Conservation (phyloP, 2,113 vertebrate species). For the Saccopteryx leptura region DNA sequence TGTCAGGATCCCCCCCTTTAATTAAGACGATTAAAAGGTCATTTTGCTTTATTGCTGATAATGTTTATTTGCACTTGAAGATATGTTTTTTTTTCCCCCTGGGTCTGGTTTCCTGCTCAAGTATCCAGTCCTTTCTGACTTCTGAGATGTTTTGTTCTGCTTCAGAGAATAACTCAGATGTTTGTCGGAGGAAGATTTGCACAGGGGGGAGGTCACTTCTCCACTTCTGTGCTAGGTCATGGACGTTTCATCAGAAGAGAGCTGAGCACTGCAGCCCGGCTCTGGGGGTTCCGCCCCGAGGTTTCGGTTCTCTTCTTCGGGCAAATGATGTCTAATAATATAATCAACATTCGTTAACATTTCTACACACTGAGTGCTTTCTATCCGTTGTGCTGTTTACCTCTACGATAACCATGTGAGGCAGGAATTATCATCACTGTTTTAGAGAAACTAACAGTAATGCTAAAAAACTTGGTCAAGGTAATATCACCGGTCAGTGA, state of each 20-base stretch:
- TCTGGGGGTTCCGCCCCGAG: background rate
- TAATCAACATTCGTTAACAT: background rate
- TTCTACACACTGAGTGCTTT: accelerated
- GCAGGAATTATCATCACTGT: background rate
- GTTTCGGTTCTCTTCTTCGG: slow-evolving; percentile 1
- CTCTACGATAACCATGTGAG: background rate
- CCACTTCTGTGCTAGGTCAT: background rate
- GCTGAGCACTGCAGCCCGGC: background rate
- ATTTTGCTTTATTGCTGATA: background rate
- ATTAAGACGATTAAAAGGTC: background rate
- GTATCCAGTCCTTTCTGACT: background rate
- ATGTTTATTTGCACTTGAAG: background rate
- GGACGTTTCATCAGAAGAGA: background rate
- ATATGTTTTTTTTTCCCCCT: background rate
- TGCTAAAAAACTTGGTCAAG: background rate
- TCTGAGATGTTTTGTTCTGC: background rate
- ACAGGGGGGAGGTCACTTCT: background rate
- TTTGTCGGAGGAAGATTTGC: background rate
- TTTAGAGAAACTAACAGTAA: background rate
- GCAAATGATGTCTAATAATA: background rate
- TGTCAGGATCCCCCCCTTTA: background rate
- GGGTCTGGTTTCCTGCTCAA: background rate
- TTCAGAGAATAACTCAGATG: background rate
- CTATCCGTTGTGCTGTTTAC: background rate
- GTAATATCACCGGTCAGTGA: background rate